Evolutionary conservation across 2,888 invertebrate genomes (phyloP).

Genomic region (Orgyia antiqua): DNA sequence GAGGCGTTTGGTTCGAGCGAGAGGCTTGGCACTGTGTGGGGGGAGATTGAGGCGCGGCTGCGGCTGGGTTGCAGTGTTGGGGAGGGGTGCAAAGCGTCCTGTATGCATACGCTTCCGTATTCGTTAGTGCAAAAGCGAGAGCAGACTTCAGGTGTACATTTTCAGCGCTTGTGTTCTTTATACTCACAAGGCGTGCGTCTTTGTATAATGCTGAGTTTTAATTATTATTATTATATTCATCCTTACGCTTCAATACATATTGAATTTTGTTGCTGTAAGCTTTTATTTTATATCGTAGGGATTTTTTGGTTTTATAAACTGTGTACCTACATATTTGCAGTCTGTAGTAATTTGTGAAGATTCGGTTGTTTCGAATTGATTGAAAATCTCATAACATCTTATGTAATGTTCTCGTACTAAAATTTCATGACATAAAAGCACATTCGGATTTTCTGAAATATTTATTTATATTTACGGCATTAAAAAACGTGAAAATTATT

Average conservation of each 20-base stretch:
- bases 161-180: slow-evolving; percentile 75
- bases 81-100: slow-evolving; percentile 59
- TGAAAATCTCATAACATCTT: too few relatives aligned
- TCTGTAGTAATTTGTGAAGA: too few relatives aligned
- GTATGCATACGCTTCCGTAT: slow-evolving; percentile 78
- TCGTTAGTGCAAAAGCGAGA: slow-evolving; percentile 77
- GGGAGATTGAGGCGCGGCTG: slow-evolving; percentile 24
- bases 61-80: slow-evolving; percentile 28
- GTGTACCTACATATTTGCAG: too few relatives aligned
- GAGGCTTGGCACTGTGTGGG: slow-evolving; percentile 42
- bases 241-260: slow-evolving; percentile 42
- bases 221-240: slow-evolving; percentile 73
- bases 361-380: too few relatives aligned
- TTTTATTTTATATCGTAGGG: too few relatives aligned
- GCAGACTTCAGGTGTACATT: slow-evolving; percentile 77
- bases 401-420: too few relatives aligned
- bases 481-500: too few relatives aligned
- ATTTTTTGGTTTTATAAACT: too few relatives aligned
- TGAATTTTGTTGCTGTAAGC: too few relatives aligned
- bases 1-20: slow-evolving; percentile 67
- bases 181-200: slow-evolving; percentile 71
- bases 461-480: too few relatives aligned
- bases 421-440: too few relatives aligned
- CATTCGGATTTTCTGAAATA: too few relatives aligned
- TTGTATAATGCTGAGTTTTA: slow-evolving; percentile 66